A percentile compares a stretch with the other conserved stretches of the same genome.
phyloP scores from a whole-genome alignment of 64 coral and sea anemone genomes.

The Montipora efflorescens region DNA sequence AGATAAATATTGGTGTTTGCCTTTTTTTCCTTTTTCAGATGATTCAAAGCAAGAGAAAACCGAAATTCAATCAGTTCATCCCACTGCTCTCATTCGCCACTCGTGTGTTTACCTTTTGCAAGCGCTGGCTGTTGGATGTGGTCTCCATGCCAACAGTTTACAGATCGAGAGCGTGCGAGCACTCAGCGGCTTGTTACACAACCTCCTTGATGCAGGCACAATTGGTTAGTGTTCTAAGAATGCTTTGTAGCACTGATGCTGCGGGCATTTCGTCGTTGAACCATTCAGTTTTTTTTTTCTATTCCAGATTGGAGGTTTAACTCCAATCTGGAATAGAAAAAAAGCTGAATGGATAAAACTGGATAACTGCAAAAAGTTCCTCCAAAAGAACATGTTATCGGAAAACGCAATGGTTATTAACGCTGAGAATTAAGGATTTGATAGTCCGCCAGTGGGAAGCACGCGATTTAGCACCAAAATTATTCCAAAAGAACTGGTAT shows the following conservation, averaged over 20 bases:
- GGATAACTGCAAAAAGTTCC: too few relatives aligned
- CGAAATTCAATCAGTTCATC: conserved; percentile 85
- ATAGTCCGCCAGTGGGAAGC: too few relatives aligned
- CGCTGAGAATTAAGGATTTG: too few relatives aligned
- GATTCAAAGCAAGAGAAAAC: conserved; percentile 92
- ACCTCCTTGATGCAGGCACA: conserved; percentile 82
- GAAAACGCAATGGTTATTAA: too few relatives aligned
- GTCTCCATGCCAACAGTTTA: conserved; percentile 84
- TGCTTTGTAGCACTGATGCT: neutral
- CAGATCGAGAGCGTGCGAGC: conserved; percentile 79
- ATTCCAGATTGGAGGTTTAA: too few relatives aligned
- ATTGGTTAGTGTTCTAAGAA: neutral
- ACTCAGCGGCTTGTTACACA: conserved; percentile 81
- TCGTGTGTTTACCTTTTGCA: conserved; percentile 87
- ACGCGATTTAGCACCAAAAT: too few relatives aligned
- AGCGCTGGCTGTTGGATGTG: conserved; percentile 76
- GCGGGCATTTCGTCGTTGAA: too few relatives aligned
- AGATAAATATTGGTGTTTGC: neutral
- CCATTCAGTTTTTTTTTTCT: too few relatives aligned
- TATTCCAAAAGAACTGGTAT: too few relatives aligned
- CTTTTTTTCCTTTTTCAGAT: conserved; percentile 48
- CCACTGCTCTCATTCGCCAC: conserved; percentile 85
- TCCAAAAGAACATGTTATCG: too few relatives aligned
- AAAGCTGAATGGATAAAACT: too few relatives aligned
- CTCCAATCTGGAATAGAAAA: too few relatives aligned